Conservation (phyloP, 1,140 invertebrate genomes). For the Hirudo medicinalis region DNA sequence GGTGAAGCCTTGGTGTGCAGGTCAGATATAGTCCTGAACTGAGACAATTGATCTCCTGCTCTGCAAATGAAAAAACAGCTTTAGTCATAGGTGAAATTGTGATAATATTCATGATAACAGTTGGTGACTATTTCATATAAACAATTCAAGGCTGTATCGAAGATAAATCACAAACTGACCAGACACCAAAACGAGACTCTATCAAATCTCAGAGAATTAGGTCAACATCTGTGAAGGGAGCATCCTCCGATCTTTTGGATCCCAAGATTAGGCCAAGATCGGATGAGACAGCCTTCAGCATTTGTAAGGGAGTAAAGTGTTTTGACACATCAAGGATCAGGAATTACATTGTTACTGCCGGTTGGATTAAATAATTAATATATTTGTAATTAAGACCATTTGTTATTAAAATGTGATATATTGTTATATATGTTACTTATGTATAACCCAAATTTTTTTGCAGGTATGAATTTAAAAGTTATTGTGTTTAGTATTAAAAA, state of each 20-base stretch:
- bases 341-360: constrained; percentile 40
- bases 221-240: too few relatives aligned
- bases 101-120: neutral
- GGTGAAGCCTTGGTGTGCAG: constrained; percentile 26
- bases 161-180: too few relatives aligned
- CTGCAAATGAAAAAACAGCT: constrained; percentile 38
- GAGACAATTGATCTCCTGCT: constrained; percentile 42
- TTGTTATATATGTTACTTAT: too few relatives aligned
- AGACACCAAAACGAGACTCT: too few relatives aligned
- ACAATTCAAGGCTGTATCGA: constrained; percentile 2
- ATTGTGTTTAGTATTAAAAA: too few relatives aligned
- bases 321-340: constrained; percentile 41
- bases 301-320: constrained; percentile 42
- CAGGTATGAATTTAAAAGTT: too few relatives aligned
- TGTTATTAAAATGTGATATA: too few relatives aligned
- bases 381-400: neutral
- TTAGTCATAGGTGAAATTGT: constrained; percentile 37
- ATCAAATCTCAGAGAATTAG: too few relatives aligned
- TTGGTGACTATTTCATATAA: neutral
- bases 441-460: too few relatives aligned
- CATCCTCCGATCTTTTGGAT: too few relatives aligned
- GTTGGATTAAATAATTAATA: constrained; percentile 24
- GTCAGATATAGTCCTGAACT: constrained; percentile 39
- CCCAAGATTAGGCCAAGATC: constrained; percentile 20
- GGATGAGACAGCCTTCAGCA: constrained; percentile 35